phyloP scores from a whole-genome alignment of 2,797 vertebrate species.

The Falco cherrug region DNA sequence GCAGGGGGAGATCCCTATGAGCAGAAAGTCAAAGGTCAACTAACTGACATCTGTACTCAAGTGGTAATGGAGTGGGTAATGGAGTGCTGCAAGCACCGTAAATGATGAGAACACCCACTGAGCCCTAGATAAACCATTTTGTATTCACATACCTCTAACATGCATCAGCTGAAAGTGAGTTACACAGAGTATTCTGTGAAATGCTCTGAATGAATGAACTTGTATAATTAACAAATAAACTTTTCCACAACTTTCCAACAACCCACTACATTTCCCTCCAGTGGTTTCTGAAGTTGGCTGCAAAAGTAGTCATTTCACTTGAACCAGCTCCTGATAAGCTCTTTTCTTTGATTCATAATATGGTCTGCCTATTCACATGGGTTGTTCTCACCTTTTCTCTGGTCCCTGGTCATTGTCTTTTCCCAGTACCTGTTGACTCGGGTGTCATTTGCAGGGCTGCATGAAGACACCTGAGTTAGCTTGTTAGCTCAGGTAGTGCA shows the following conservation, averaged over 20 bases:
- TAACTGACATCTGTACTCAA: neutral
- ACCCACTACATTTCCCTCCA: neutral
- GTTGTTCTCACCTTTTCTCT: neutral
- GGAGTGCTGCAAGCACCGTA: neutral
- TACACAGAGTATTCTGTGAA: neutral
- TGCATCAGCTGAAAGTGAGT: neutral
- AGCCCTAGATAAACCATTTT: neutral
- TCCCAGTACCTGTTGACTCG: neutral
- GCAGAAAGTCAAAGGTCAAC: neutral
- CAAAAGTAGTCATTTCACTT: neutral
- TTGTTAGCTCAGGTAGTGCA: neutral
- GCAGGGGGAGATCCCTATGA: neutral
- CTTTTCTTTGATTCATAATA: neutral
- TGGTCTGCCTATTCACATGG: neutral
- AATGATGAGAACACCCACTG: neutral
- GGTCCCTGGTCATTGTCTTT: neutral
- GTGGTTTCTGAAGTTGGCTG: neutral
- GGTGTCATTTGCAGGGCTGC: neutral
- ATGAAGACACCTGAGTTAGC: neutral
- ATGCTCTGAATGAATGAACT: neutral
- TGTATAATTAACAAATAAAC: neutral
- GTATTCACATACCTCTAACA: neutral
- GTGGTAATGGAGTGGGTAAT: rapidly evolving
- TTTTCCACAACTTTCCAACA: neutral
- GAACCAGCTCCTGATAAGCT: neutral